Base-by-base conservation (phyloP, 1,140 invertebrate species). In the Cotesia chilonis region DNA sequence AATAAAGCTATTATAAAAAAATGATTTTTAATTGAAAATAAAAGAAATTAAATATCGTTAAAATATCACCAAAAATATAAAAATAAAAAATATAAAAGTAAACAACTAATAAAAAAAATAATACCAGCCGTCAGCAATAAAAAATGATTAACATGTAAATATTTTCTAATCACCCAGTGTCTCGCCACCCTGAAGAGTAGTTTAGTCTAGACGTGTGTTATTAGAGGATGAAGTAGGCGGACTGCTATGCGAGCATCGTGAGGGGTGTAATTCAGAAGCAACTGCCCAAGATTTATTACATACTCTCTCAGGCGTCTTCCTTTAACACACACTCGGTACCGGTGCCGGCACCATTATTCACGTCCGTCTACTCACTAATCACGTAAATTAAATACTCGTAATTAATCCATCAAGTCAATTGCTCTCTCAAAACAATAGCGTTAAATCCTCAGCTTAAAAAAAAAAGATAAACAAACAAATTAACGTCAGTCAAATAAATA, bases 261-360 rank as follows among this genome's bases (percentile, higher is more conserved):
- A 28, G 51, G 63, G 61, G 61, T 65, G 70, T 71, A 71, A 71
- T 51, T 28, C 70, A 70, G 69, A 57, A 71, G 70, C 63, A 12
- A n/a, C 38, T 17, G 52, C 55, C 54, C 12, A 71, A 71, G 70
- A 71, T 71, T 71, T 71, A 71, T 71, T 54, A 52, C 47, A 65
- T 55, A 71, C 60, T 36, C 70, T 52, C 12, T 35, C 63, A 66
- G 7, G 10, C 52, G 9, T 64, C 3, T 12, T 52, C 14, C 14
- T 71, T 66, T 14, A 38, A 17, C 4, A 17, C 47, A 38, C 10
- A 41, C 35, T 71, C 69, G 17, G 55, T 59, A 41, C 28, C 28
- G 28, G 28, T 28, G 28, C 28, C 28, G 28, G 28, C 28, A 28
- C 28, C 60, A 47, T 41, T 35, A 47, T 63, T 70, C 69, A 64